These are phyloP conservation scores for Sycophila texana DNA, from an alignment of 2,888 invertebrate species.

Conservation along the genomic window DNA sequence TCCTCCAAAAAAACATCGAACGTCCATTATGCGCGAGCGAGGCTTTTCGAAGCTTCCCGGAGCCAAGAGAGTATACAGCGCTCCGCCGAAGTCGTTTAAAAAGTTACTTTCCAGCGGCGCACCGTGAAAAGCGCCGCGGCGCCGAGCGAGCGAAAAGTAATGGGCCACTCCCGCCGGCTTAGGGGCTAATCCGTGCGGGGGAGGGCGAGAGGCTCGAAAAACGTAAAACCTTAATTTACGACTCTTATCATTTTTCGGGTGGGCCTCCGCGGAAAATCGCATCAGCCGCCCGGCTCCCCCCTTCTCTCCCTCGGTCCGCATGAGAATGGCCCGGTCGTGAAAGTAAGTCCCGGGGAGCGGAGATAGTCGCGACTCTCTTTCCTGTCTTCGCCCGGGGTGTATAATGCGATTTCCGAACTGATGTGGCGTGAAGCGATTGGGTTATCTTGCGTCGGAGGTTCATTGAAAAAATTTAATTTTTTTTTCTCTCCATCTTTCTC, in stretches of 20 bases:
- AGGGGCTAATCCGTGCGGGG: background rate
- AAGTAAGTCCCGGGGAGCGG: too few relatives aligned
- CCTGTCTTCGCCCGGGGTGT: too few relatives aligned
- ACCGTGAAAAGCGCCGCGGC: background rate
- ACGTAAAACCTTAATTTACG: conserved; percentile 42
- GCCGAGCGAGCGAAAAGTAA: background rate
- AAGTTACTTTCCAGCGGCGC: background rate
- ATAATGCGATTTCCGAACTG: too few relatives aligned
- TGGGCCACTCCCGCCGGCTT: conserved; percentile 4
- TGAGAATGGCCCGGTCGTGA: too few relatives aligned
- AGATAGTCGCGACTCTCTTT: too few relatives aligned
- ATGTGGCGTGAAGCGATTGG: too few relatives aligned
- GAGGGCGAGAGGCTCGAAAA: background rate
- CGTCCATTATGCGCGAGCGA: background rate
- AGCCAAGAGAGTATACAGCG: background rate
- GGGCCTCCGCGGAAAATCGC: conserved; percentile 36
- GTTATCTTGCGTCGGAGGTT: too few relatives aligned
- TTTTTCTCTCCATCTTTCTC: too few relatives aligned
- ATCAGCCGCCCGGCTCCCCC: conserved; percentile 1
- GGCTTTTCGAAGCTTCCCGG: background rate
- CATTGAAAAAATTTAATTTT: too few relatives aligned
- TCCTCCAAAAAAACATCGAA: too few relatives aligned
- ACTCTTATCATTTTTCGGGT: conserved; percentile 44
- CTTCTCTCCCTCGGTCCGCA: too few relatives aligned
- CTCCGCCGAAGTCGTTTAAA: background rate